Conservation (phyloP, 2,797 vertebrate genomes). For the Euphonia xanthogaster region DNA sequence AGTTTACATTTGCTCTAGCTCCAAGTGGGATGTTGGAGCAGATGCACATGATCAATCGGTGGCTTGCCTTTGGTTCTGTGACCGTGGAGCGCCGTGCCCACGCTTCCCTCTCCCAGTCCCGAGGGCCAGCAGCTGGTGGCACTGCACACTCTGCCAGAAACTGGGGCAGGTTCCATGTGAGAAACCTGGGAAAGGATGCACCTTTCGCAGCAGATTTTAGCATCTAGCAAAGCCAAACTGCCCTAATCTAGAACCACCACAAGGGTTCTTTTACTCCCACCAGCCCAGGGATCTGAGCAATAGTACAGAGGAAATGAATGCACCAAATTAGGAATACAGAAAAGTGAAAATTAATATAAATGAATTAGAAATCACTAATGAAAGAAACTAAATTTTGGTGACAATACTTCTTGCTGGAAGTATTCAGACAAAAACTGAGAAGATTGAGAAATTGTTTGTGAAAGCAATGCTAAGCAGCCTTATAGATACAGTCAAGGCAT, state of each 20-base stretch:
- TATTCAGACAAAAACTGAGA: not conserved
- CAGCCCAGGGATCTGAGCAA: not conserved
- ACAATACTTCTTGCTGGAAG: not conserved
- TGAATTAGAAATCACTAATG: not conserved
- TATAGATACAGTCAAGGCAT: not conserved
- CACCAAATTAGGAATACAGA: not conserved
- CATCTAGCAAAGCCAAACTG: not conserved
- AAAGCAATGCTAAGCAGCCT: not conserved
- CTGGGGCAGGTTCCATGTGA: not conserved
- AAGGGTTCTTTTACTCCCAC: not conserved
- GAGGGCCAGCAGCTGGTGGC: not conserved
- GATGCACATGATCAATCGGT: no score
- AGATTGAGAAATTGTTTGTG: not conserved
- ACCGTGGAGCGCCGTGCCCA: accelerated
- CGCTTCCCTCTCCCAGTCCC: not conserved
- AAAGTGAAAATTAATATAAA: not conserved
- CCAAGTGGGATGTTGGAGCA: not conserved
- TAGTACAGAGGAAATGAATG: not conserved
- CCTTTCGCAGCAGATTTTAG: not conserved
- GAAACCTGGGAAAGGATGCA: not conserved
- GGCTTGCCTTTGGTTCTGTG: not conserved
- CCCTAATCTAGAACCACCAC: not conserved
- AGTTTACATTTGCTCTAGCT: constrained; percentile 27
- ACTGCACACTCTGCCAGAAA: not conserved
- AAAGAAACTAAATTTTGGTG: not conserved